These are phyloP conservation scores for Dugesia japonica DNA, from an alignment of 2,888 invertebrate genomes.

Conservation along the genomic window DNA sequence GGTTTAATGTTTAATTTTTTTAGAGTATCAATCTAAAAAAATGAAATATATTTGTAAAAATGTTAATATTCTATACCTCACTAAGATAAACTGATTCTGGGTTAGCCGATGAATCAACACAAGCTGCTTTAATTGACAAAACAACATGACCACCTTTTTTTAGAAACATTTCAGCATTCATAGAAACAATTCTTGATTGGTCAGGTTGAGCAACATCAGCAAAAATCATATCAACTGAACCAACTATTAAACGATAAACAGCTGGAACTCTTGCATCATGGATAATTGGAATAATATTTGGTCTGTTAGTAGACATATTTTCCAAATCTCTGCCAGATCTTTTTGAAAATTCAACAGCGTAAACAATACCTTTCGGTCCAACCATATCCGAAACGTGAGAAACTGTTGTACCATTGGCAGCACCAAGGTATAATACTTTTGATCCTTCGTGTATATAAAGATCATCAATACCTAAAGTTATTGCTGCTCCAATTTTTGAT, in stretches of 20 bases:
- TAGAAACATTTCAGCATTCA: slow-evolving; percentile 86
- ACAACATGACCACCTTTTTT: slow-evolving; percentile 91
- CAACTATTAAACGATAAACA: slow-evolving; percentile 93
- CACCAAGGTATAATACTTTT: slow-evolving; percentile 86
- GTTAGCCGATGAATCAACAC: slow-evolving; percentile 80
- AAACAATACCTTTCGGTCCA: slow-evolving; percentile 88
- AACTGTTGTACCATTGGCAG: slow-evolving; percentile 94
- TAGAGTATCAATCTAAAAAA: neutral
- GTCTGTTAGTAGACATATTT: slow-evolving; percentile 91
- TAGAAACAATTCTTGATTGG: slow-evolving; percentile 85
- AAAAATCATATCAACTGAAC: slow-evolving; percentile 84
- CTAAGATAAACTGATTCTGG: slow-evolving; percentile 94
- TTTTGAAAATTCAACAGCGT: slow-evolving; percentile 96
- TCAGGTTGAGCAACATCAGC: slow-evolving; percentile 98
- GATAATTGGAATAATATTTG: slow-evolving; percentile 94
- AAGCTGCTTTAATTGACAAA: slow-evolving; percentile 77
- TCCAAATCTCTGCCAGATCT: slow-evolving; percentile 81
- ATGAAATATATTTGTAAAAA: too few species aligned
- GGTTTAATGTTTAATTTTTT: slow-evolving; percentile 8
- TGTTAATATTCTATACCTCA: too few species aligned
- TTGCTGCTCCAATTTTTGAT: slow-evolving; percentile 91
- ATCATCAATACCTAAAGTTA: slow-evolving; percentile 85
- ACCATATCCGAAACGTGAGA: slow-evolving; percentile 95
- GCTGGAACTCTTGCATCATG: slow-evolving; percentile 97
- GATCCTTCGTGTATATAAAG: slow-evolving; percentile 88